phyloP scores from a whole-genome alignment of 2,113 vertebrate genomes.

The Orycteropus afer region DNA sequence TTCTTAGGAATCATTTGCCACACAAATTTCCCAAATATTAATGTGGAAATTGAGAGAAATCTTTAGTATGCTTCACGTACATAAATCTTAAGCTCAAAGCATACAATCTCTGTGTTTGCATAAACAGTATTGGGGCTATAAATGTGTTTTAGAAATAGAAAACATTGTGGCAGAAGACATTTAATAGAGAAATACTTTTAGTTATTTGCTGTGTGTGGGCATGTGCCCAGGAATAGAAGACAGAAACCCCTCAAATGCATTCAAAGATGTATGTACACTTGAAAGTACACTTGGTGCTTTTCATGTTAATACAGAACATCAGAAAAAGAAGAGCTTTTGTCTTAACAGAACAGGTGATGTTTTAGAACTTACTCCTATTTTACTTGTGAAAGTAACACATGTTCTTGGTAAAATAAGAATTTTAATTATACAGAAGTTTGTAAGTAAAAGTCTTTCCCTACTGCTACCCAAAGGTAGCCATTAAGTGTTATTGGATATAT shows the following conservation, averaged over 20 bases:
- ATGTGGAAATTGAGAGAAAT: conserved; percentile 34
- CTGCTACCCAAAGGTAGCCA: neutral
- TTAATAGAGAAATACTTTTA: conserved; percentile 18
- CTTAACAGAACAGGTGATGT: neutral
- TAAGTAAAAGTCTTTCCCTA: neutral
- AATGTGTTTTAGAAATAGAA: conserved; percentile 51
- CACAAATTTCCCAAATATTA: conserved; percentile 4
- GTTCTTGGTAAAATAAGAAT: neutral
- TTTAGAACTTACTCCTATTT: conserved; percentile 22
- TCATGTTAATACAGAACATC: neutral
- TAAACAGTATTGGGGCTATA: neutral
- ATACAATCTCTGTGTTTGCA: conserved; percentile 27
- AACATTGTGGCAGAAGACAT: neutral
- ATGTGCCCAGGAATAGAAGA: neutral
- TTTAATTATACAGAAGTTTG: neutral
- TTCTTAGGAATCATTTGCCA: neutral
- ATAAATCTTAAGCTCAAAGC: conserved; percentile 15
- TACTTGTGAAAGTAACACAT: neutral
- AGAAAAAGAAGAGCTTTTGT: neutral
- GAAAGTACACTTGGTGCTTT: neutral
- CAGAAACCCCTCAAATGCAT: neutral
- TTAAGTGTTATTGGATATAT: neutral
- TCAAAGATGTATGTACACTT: neutral
- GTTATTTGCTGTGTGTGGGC: neutral
- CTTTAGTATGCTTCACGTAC: neutral